Base-by-base conservation (phyloP, 2,797 vertebrate species). In the Lophotriccus pileatus region DNA sequence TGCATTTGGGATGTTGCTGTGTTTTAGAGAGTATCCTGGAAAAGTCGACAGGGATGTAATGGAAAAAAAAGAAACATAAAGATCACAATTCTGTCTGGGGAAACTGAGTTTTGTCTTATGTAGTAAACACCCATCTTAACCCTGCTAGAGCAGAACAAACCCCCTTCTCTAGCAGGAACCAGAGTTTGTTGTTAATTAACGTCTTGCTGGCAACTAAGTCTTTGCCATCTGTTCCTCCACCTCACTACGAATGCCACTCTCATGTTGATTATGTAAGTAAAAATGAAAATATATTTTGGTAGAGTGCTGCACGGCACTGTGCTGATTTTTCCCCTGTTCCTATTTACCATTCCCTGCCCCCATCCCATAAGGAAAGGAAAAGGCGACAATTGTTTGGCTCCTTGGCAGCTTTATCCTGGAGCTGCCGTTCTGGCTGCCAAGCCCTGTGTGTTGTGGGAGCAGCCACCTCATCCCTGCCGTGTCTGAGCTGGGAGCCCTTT, bases 191-290 rank as follows among this genome's bases (percentile, higher is more conserved):
- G 88, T 91, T 96, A 93, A 96, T 94, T 94, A 96, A 87, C 6
- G 1, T 94, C 94, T 91, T 96, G 90, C 89, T 93, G 93, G 72
- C 94, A 96, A 93, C 32, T 0, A 90, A 96, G 89, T 81, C 80
- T 92, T 41, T 86, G 86, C 97, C 97, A 97, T 97, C 96, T 97
- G 97, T 92, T 97, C 96, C 23, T 0, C 96, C 94, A 95, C 92
- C 96, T 97, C 94, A 90, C 80, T 78, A 91, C 32, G 66, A 96
- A 94, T 92, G 94, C 91, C 53, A 49, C 82, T 91, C 86, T 69
- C 77, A 44, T 94, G 94, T 76, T 94, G 94, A 89, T 96, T 96
- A 96, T 93, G 84, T 97, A 97, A 97, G 96, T 78, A 73, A 85
- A 94, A 95, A 96, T 36, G 75, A 94, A 96, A 96, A 96, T 95